A percentile compares a stretch with the other conserved stretches of the same genome.
Conservation (phyloP, 2,797 vertebrate species). For the Anableps anableps region DNA sequence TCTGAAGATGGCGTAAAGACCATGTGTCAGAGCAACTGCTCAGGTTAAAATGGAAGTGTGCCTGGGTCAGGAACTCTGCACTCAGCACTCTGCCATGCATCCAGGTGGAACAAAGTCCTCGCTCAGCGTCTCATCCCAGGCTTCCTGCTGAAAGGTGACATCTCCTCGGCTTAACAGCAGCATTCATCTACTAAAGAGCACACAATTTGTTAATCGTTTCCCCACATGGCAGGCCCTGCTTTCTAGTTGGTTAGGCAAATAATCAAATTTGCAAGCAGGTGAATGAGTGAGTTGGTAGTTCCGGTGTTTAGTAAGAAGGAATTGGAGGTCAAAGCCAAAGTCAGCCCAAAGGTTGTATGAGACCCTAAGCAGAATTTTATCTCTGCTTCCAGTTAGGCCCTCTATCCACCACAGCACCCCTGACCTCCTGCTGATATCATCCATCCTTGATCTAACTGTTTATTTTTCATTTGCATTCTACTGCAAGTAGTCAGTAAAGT, state of each 20-base stretch:
- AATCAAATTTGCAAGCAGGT: conserved; percentile 65
- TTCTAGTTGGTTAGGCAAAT: conserved; percentile 73
- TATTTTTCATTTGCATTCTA: neutral
- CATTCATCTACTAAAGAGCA: conserved; percentile 80
- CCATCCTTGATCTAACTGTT: neutral
- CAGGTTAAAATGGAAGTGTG: conserved; percentile 72
- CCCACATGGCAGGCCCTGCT: conserved; percentile 51
- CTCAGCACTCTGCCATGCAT: conserved; percentile 77
- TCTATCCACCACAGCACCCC: neutral
- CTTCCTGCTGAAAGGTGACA: conserved; percentile 77
- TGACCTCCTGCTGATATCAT: neutral
- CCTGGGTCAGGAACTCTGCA: conserved; percentile 79
- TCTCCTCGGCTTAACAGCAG: conserved; percentile 72
- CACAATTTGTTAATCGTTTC: conserved; percentile 79
- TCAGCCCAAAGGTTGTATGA: neutral
- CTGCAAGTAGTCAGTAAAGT: neutral
- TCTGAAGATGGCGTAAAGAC: conserved; percentile 38
- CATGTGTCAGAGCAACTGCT: conserved; percentile 57
- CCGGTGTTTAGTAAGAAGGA: conserved; percentile 36
- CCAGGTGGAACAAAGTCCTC: conserved; percentile 79
- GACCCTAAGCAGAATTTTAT: neutral
- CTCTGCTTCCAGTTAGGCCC: neutral
- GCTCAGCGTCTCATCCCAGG: conserved; percentile 68
- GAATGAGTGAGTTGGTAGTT: conserved; percentile 47
- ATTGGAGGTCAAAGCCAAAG: neutral